Base-by-base conservation (phyloP, 2,888 invertebrate genomes). In the Macrosoma leucophasiata region DNA sequence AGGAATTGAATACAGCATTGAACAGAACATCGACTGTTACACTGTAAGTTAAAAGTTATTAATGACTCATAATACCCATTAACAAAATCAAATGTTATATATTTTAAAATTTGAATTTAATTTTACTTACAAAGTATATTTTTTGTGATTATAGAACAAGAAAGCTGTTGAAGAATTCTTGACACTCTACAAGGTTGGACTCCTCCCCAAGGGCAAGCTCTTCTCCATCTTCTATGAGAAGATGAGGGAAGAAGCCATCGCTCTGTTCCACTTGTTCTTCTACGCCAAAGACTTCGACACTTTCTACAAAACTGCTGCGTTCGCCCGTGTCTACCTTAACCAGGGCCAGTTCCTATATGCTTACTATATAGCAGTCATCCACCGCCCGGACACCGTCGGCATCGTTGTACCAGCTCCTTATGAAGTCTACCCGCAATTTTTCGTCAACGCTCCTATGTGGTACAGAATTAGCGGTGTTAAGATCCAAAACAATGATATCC, bases 351-450 rank as follows among this genome's bases (percentile, higher is more conserved):
- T 89, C 70, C 58, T 87, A 3, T 90, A 91, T 55, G 78, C 87
- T 3, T 76, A 88, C 55, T 85, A 86, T 48, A 79, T 88, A 7
- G 89, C 89, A 20, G 61, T 87, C 4, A 55, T 87, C 12, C 88
- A 89, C 50, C 87, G 89, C 27, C 52, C 73, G 2, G 90, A 90
- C 49, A 81, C 86, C 33, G 66, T 72, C 28, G 84, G 85, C 32
- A 62, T 91, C 15, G 85, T 87, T 10, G 52, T 90, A 19, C 91
- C 91, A 2, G 87, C 90, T 2, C 78, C 88, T n/a, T 90, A 91
- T 52, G 91, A 91, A 77, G 72, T 90, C 15, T 75, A 85, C 48
- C 91, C 91, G 0, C 84, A 89, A 58, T 84, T 86, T 46, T 91
- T 88, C 78, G 85, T 88, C 43, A 88, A 88, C 61, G 63, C 77